Evolutionary conservation across 2,797 vertebrate genomes (phyloP).

Genomic region (Cyprinodon diabolis): DNA sequence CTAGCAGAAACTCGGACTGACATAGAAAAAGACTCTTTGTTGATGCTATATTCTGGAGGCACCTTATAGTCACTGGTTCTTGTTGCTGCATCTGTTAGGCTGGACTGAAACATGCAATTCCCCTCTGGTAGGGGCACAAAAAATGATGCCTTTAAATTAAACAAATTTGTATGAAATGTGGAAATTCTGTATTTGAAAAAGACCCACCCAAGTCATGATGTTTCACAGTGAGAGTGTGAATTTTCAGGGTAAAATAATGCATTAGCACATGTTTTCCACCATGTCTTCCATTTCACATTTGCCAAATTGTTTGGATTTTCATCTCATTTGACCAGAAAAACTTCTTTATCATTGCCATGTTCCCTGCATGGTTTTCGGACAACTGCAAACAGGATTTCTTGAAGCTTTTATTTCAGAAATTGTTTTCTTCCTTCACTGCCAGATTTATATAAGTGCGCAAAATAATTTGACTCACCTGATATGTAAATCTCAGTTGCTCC

Average conservation of each 20-base stretch:
- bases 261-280: too few relatives aligned
- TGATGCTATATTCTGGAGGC: conserved; percentile 19
- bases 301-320: too few relatives aligned
- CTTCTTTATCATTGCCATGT: too few relatives aligned
- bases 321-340: too few relatives aligned
- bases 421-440: not conserved
- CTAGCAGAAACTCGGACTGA: not conserved
- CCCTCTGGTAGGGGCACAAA: conserved; percentile 19
- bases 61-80: conserved; percentile 28
- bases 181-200: too few relatives aligned
- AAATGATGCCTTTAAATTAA: not conserved
- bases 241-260: too few relatives aligned
- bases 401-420: too few relatives aligned
- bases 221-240: too few relatives aligned
- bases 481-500: not conserved
- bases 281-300: too few relatives aligned
- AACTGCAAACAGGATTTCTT: too few relatives aligned
- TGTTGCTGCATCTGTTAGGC: not conserved
- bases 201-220: not conserved
- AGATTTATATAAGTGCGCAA: not conserved
- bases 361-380: too few relatives aligned
- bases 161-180: not conserved
- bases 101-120: conserved; percentile 17
- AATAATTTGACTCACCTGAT: not conserved
- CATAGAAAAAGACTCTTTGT: conserved; percentile 51